phyloP scores from a whole-genome alignment of 1,140 invertebrate species.

The Drosophila ohnishii region DNA sequence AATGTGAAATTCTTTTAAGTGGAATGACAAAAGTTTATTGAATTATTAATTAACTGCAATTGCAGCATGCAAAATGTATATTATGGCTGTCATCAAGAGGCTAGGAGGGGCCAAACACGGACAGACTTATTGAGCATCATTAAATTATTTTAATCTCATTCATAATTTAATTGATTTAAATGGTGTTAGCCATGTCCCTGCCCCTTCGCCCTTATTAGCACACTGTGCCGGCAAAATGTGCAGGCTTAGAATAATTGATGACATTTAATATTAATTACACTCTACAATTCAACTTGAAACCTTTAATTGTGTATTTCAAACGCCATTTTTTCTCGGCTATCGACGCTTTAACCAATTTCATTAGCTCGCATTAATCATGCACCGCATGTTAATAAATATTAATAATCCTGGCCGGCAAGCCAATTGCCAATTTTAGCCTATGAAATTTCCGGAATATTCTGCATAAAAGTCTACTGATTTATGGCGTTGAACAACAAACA shows the following conservation, averaged over 20 bases:
- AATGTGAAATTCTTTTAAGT: conserved; percentile 67
- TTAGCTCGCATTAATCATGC: conserved; percentile 74
- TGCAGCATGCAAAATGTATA: conserved; percentile 69
- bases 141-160: conserved; percentile 81
- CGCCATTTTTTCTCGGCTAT: conserved; percentile 22
- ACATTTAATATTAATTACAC: conserved; percentile 75
- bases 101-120: neutral
- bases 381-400: conserved; percentile 79
- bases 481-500: conserved; percentile 34
- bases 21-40: conserved; percentile 66
- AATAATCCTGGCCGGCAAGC: conserved; percentile 54
- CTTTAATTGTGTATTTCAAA: conserved; percentile 51
- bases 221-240: conserved; percentile 9
- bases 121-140: conserved; percentile 40
- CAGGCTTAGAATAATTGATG: conserved; percentile 77
- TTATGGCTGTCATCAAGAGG: conserved; percentile 72
- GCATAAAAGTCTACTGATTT: conserved; percentile 74
- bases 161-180: conserved; percentile 81
- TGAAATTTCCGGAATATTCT: conserved; percentile 73
- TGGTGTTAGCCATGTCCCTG: conserved; percentile 36
- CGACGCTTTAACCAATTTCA: conserved; percentile 69
- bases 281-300: conserved; percentile 59
- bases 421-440: conserved; percentile 72
- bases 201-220: neutral
- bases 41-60: conserved; percentile 80